Base-by-base conservation (phyloP, 2,888 invertebrate genomes). In the Conus canariensis region DNA sequence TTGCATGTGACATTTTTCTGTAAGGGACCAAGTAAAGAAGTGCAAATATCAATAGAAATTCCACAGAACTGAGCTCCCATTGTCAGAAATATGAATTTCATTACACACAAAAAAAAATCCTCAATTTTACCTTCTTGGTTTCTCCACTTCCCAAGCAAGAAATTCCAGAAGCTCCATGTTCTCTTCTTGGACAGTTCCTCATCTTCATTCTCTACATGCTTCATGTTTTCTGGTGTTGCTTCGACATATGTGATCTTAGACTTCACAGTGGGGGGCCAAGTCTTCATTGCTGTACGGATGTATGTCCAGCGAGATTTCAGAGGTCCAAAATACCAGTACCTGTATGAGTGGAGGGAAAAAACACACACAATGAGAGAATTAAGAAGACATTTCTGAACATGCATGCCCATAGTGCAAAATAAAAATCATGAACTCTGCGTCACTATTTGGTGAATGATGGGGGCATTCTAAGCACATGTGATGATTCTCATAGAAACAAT, bases 261-360 rank as follows among this genome's bases (percentile, higher is more conserved):
- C 60, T 91, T 92, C 2, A 95, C 30, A 14, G 45, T 60, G 6
- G 92, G 93, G 14, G 96, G 96, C 96, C 96, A 96, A 19, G 92
- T 90, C 45, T 90, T 91, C 91, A 96, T 91, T 6, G 94, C 91
- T 45, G 95, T 93, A 92, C 98, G 97, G 87, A 99, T 95, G 94
- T 98, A 98, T 3, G 98, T 97, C 45, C 97, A 97, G 95, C 98
- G 98, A 91, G 98, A 97, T 95, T 98, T 97, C 0, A 98, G 96
- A 0, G 97, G 97, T 5, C 98, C 98, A 96, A 98, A 98, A 94
- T 98, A 98, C 98, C 99, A 99, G 96, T 99, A 99, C 89, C 96
- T 96, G 90, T n/a, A 64, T 1, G 64, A 64, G 45, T 45, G 45
- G 45, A 45, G 45, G 45, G 45, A 4, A 45, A 45, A 45, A 45